A percentile compares a stretch with the other conserved stretches of the same genome.
These are phyloP conservation scores for Leptothorax acervorum DNA, from an alignment of 2,888 invertebrate genomes.

Conservation along the genomic window DNA sequence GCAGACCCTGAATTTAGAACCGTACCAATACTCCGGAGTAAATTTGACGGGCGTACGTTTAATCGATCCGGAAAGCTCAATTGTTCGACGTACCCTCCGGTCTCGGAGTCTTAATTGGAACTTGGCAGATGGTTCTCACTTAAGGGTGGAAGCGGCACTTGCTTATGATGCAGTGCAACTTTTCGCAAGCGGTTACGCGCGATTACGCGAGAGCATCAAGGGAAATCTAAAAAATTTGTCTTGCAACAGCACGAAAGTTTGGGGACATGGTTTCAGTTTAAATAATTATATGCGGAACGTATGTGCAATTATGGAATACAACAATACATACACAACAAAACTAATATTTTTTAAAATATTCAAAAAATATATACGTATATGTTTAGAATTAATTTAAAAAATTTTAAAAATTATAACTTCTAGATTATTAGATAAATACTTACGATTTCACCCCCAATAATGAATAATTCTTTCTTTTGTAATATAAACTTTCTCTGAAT, in stretches of 20 bases:
- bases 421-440: background rate
- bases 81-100: slow-evolving; percentile 86
- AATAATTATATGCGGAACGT: slow-evolving; percentile 93
- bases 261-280: slow-evolving; percentile 93
- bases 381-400: slow-evolving; percentile 17
- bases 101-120: slow-evolving; percentile 69
- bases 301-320: slow-evolving; percentile 78
- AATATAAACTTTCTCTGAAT: background rate
- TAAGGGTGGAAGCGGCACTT: slow-evolving; percentile 92
- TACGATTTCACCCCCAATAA: background rate
- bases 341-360: background rate
- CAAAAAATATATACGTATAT: background rate
- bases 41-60: slow-evolving; percentile 93
- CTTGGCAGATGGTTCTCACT: slow-evolving; percentile 67
- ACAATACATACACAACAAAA: background rate
- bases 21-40: slow-evolving; percentile 92
- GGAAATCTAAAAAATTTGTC: slow-evolving; percentile 86
- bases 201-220: slow-evolving; percentile 86
- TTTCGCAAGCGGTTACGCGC: slow-evolving; percentile 91
- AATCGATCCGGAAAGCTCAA: slow-evolving; percentile 88
- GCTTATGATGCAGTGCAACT: slow-evolving; percentile 94
- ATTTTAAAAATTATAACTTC: background rate
- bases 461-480: background rate
- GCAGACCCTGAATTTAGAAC: slow-evolving; percentile 92
- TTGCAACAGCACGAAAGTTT: slow-evolving; percentile 88